phyloP scores from a whole-genome alignment of 1,140 invertebrate genomes.

The Drosophila pachea region DNA sequence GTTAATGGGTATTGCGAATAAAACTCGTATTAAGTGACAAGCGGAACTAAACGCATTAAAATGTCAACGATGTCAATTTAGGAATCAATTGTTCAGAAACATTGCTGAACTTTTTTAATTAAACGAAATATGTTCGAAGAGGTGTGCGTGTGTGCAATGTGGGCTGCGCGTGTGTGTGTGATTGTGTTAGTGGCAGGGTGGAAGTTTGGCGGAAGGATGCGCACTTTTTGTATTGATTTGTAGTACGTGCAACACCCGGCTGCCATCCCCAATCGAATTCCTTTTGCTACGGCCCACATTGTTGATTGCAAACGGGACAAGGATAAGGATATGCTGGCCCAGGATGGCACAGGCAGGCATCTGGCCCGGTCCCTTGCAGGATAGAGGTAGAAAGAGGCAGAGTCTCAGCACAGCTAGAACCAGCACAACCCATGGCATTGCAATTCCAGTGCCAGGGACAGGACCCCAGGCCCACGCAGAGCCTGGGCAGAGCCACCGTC shows the following conservation, averaged over 20 bases:
- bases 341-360: too few relatives aligned
- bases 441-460: too few relatives aligned
- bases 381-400: too few relatives aligned
- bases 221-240: conserved; percentile 63
- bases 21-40: conserved; percentile 44
- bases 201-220: conserved; percentile 3
- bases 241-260: conserved; percentile 32
- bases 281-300: conserved; percentile 20
- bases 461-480: too few relatives aligned
- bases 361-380: too few relatives aligned
- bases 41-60: conserved; percentile 61
- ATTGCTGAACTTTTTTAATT: conserved; percentile 70
- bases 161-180: not conserved
- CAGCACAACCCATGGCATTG: not conserved
- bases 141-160: not conserved
- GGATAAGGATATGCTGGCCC: not conserved
- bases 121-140: conserved; percentile 52
- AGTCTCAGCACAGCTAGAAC: not conserved
- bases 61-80: conserved; percentile 61
- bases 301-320: conserved; percentile 6
- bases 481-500: not conserved
- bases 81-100: conserved; percentile 61
- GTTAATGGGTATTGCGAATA: conserved; percentile 42
- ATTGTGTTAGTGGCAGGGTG: not conserved
- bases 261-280: conserved; percentile 29